phyloP scores from a whole-genome alignment of 1,140 invertebrate genomes.

The Pissodes strobi region DNA sequence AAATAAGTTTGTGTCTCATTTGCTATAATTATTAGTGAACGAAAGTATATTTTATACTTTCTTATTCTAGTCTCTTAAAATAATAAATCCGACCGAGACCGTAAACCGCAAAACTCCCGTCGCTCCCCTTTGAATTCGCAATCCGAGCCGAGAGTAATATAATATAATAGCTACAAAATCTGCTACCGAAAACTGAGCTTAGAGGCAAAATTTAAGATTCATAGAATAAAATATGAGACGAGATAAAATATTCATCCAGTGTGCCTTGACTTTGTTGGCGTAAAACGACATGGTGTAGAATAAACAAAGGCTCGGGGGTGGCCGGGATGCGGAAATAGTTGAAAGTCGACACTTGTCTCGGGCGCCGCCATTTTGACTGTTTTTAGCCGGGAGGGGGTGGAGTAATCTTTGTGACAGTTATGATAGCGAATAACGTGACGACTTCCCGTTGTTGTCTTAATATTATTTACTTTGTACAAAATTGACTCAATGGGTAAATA shows the following conservation, averaged over 20 bases:
- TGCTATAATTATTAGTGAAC: no score
- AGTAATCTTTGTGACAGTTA: no score
- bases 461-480: no score
- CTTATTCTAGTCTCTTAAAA: background rate
- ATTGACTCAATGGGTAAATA: no score
- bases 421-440: no score
- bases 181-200: constrained; percentile 30
- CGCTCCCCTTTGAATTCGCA: constrained; percentile 8
- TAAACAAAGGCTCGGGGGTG: no score
- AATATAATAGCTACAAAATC: constrained; percentile 32
- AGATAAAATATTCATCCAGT: constrained; percentile 50
- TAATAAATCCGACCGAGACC: constrained; percentile 3
- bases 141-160: constrained; percentile 21
- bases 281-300: constrained; percentile 37
- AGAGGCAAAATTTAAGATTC: constrained; percentile 51
- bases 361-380: constrained; percentile 2
- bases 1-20: no score
- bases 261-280: constrained; percentile 43
- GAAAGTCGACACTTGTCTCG: constrained; percentile 8
- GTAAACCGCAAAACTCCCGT: constrained; percentile 18
- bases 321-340: constrained; percentile 5
- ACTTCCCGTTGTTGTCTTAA: no score
- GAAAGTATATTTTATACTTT: no score
- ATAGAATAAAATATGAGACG: constrained; percentile 54
- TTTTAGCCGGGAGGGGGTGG: background rate